Conservation (phyloP, 2,797 vertebrate genomes). For the Centroberyx gerrardi region DNA sequence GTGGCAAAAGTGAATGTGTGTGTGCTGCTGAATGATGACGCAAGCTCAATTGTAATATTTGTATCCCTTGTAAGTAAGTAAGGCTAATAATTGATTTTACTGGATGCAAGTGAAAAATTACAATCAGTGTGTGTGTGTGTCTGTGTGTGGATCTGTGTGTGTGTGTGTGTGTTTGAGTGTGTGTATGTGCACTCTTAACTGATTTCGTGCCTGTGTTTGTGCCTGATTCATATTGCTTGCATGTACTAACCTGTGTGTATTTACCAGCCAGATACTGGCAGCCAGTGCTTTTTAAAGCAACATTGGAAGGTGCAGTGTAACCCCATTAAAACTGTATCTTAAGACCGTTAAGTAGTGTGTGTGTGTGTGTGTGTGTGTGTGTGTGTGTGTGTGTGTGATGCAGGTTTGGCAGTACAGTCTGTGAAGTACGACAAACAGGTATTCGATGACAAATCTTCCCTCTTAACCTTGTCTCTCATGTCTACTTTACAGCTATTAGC, state of each 20-base stretch:
- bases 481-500: constrained; percentile 16
- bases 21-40: not conserved
- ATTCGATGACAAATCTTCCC: constrained; percentile 12
- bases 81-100: too few relatives aligned
- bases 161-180: too few relatives aligned
- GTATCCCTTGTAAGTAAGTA: too few relatives aligned
- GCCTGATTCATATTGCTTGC: too few relatives aligned
- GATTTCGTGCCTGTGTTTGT: too few relatives aligned
- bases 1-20: not conserved
- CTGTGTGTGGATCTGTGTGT: too few relatives aligned
- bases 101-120: too few relatives aligned
- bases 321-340: constrained; percentile 2
- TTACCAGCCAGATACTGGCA: not conserved
- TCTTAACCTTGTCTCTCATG: constrained; percentile 25
- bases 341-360: not conserved
- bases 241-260: not conserved
- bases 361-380: too few relatives aligned
- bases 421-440: not conserved
- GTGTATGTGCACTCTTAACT: too few relatives aligned
- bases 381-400: not conserved
- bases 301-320: not conserved
- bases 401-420: not conserved
- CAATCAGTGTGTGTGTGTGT: too few relatives aligned
- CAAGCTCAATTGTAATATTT: too few relatives aligned
- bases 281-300: not conserved